Conservation (phyloP, 2,113 vertebrate species). For the Crotophaga sulcirostris region DNA sequence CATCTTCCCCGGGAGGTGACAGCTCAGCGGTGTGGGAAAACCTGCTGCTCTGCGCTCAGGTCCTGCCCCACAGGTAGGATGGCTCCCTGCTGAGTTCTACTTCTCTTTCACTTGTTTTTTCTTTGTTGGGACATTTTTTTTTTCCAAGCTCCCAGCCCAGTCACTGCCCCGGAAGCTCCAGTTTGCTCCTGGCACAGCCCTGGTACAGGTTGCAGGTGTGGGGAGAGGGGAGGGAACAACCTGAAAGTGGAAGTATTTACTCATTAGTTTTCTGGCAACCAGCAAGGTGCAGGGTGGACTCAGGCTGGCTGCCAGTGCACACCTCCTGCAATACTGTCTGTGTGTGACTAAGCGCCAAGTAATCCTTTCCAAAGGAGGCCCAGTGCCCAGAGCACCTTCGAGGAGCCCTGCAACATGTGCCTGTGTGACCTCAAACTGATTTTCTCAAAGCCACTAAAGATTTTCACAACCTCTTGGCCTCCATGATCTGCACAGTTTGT, state of each 20-base stretch:
- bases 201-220: neutral
- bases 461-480: neutral
- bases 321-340: neutral
- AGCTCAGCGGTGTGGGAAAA: neutral
- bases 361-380: neutral
- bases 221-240: slow-evolving; percentile 9
- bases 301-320: neutral
- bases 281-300: neutral
- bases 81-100: neutral
- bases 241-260: slow-evolving; percentile 29
- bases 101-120: neutral
- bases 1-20: neutral
- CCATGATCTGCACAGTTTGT: fast-evolving
- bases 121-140: neutral
- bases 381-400: neutral
- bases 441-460: neutral
- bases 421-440: fast-evolving
- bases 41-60: neutral
- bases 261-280: neutral
- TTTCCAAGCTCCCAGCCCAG: neutral
- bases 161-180: neutral
- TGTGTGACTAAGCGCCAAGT: neutral
- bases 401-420: fast-evolving
- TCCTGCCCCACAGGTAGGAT: fast-evolving
- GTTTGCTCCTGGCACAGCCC: neutral